Conservation (phyloP, 2,113 vertebrate species). For the Spizaetus ornatus region DNA sequence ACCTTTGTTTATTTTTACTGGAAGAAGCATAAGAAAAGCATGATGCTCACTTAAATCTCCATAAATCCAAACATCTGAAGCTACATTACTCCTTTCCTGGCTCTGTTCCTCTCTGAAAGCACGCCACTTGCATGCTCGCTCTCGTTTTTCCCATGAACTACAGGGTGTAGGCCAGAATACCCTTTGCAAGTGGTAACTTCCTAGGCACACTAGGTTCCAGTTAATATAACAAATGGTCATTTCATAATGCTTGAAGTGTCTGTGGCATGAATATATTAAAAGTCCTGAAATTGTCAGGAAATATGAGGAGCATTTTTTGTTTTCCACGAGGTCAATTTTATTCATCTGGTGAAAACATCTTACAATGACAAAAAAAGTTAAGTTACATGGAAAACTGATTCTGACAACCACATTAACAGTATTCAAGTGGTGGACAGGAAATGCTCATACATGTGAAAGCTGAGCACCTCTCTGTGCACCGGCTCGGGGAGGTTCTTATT, state of each 20-base stretch:
- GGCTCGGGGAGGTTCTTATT: background rate
- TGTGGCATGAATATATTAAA: background rate
- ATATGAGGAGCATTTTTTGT: background rate
- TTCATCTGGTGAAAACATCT: background rate
- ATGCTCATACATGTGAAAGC: background rate
- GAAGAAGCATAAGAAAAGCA: conserved; percentile 47
- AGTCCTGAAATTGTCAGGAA: background rate
- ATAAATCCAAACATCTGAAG: conserved; percentile 32
- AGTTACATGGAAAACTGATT: background rate
- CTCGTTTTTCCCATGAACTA: conserved; percentile 38
- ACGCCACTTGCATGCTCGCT: background rate
- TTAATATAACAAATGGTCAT: background rate
- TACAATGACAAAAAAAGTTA: background rate
- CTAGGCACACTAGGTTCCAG: background rate
- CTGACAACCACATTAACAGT: fast-evolving
- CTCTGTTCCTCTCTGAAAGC: conserved; percentile 24
- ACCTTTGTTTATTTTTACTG: conserved; percentile 60
- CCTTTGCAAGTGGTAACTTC: conserved; percentile 20
- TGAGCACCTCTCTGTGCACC: background rate
- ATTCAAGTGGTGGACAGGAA: background rate
- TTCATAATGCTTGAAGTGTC: background rate
- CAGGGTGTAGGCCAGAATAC: conserved; percentile 36
- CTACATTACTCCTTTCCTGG: conserved; percentile 23
- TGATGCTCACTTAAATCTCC: background rate
- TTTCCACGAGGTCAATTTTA: conserved; percentile 40